These are phyloP conservation scores for Drosophila malerkotliana DNA, from an alignment of 1,140 invertebrate species.

Conservation along the genomic window DNA sequence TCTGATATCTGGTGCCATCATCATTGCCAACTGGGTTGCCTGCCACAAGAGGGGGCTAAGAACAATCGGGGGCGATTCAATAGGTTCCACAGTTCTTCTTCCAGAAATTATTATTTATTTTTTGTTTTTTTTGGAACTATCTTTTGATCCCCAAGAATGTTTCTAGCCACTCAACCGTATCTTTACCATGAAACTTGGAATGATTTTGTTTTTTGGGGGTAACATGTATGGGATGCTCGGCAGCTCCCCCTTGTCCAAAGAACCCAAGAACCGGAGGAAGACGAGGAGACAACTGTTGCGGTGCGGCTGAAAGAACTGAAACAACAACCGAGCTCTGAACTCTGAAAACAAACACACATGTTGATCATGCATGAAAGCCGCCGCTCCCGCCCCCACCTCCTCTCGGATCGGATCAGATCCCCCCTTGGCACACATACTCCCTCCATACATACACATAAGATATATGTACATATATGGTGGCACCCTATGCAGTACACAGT, in stretches of 20 bases:
- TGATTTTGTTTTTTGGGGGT: no score
- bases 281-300: background rate
- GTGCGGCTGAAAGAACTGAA: constrained; percentile 21
- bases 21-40: constrained; percentile 36
- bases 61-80: background rate
- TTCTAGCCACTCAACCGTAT: background rate
- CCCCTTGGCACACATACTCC: constrained; percentile 9
- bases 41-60: background rate
- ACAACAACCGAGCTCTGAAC: constrained; percentile 9
- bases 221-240: background rate
- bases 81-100: background rate
- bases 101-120: background rate
- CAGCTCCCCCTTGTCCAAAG: constrained; percentile 31
- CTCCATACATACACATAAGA: background rate
- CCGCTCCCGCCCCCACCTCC: constrained; percentile 9
- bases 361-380: constrained; percentile 62
- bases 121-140: background rate
- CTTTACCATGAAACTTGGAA: background rate
- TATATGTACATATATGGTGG: background rate
- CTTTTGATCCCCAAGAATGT: background rate
- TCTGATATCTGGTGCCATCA: constrained; percentile 55
- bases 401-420: background rate
- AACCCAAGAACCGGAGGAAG: constrained; percentile 4
- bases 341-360: constrained; percentile 61
- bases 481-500: no score